phyloP scores from a whole-genome alignment of 2,797 vertebrate genomes.

The Paramormyrops hopkinsi region DNA sequence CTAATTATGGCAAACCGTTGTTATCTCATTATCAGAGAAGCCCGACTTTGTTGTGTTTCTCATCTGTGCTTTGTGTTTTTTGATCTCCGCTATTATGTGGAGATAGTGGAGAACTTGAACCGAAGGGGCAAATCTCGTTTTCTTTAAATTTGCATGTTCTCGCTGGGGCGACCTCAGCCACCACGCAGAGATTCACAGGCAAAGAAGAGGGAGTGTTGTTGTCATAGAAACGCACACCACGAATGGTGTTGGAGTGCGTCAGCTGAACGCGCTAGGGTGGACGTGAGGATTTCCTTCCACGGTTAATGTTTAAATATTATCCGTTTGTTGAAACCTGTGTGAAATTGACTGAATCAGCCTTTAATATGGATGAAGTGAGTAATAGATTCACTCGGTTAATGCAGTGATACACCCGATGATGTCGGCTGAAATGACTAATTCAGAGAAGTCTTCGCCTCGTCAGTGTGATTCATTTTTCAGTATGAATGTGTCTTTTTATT shows the following conservation, averaged over 20 bases:
- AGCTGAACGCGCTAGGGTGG: slow-evolving; percentile 66
- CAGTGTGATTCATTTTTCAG: neutral
- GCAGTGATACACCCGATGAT: neutral
- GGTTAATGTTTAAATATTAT: slow-evolving; percentile 50
- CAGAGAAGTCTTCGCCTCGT: neutral
- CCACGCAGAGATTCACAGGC: slow-evolving; percentile 49
- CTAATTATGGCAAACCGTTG: neutral
- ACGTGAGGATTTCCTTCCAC: slow-evolving; percentile 50
- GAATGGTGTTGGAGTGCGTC: slow-evolving; percentile 62
- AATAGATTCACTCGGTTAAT: neutral
- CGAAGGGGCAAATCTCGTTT: slow-evolving; percentile 40
- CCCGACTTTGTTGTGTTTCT: neutral
- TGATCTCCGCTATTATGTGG: neutral
- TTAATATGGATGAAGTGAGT: neutral
- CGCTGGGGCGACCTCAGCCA: slow-evolving; percentile 53
- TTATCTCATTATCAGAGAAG: neutral
- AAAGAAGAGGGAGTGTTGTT: slow-evolving; percentile 58
- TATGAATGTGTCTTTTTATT: neutral
- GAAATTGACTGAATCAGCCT: neutral
- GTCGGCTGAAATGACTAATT: neutral
- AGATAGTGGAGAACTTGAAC: neutral
- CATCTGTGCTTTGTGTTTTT: neutral
- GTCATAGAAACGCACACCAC: slow-evolving; percentile 68
- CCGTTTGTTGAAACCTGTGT: neutral
- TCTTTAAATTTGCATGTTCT: slow-evolving; percentile 62